These are phyloP conservation scores for Mergus octosetaceus DNA, from an alignment of 2,797 vertebrate species.

Conservation along the genomic window DNA sequence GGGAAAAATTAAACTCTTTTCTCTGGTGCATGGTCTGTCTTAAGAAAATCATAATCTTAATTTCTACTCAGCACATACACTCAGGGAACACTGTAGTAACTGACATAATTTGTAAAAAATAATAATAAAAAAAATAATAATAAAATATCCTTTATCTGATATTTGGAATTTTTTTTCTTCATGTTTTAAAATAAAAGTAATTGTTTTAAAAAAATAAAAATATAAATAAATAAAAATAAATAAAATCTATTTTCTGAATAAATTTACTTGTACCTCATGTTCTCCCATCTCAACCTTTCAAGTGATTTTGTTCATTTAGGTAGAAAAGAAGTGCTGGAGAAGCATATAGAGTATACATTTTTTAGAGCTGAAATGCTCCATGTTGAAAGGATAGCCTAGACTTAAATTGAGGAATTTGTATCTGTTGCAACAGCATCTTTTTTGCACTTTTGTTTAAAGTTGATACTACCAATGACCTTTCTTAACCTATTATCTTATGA, in stretches of 20 bases:
- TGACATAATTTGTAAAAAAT: accelerated
- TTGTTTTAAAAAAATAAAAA: not conserved
- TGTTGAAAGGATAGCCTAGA: not conserved
- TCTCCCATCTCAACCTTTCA: not conserved
- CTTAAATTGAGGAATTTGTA: not conserved
- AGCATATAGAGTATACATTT: no score
- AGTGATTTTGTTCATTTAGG: not conserved
- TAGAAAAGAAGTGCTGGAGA: not conserved
- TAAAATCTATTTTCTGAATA: not conserved
- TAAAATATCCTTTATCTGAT: not conserved
- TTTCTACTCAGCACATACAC: not conserved
- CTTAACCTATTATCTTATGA: not conserved
- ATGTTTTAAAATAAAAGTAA: not conserved
- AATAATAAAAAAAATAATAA: not conserved
- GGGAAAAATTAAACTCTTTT: not conserved
- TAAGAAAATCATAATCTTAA: not conserved
- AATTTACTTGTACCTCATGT: not conserved
- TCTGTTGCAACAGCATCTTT: not conserved
- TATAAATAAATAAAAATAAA: not conserved
- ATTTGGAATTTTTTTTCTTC: not conserved
- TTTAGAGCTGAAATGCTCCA: not conserved
- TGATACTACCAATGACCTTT: not conserved
- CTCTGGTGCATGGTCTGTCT: not conserved
- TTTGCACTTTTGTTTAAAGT: not conserved
- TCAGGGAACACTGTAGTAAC: not conserved